Base-by-base conservation (phyloP, 2,888 invertebrate genomes). In the Dusona sp. region DNA sequence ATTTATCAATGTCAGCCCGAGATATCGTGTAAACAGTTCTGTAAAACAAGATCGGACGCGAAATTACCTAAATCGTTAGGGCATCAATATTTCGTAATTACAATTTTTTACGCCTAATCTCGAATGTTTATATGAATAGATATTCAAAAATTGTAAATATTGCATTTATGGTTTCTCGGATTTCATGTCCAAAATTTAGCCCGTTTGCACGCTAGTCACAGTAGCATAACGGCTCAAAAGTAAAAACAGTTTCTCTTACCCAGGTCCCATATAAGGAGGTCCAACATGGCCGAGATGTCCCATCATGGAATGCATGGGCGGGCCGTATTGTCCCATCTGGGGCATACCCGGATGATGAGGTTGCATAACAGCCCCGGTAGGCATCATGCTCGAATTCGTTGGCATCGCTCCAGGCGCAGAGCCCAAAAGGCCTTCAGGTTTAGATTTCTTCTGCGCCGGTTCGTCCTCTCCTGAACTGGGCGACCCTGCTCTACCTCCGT, bases 381-480 rank as follows among this genome's bases (percentile, higher is more conserved):
- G 96, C 90, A 97, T 96, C 94, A 97, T 96, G 42, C 95, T 95
- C 89, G 96, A 92, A 92, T 96, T 96, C 93, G 96, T 85, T 22
- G 95, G 95, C 83, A 96, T 95, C 2, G 96, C 95, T 61, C 96
- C 96, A 3, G 95, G 96, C 3, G 96, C 95, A 83, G 96, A 96
- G 9, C 96, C 95, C 74, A 97, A 95, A 3, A 97, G 95, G n/a
- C 96, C 97, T 94, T 95, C 97, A 80, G 95, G 96, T 94, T 97
- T 96, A 88, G 96, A 94, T 93, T 97, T 97, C 94, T 98, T 98
- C 61, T 96, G 96, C 7, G 96, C 96, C 0, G 98, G 98, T 92
- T 98, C 97, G 93, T 98, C 97, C 91, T 98, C 97, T 64, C 98
- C 98, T 90, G 98, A 98, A 92, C 97, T 97, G 0, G 97, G 97